Evolutionary conservation across 1,140 invertebrate species (phyloP).

Genomic region (Cydia amplana): DNA sequence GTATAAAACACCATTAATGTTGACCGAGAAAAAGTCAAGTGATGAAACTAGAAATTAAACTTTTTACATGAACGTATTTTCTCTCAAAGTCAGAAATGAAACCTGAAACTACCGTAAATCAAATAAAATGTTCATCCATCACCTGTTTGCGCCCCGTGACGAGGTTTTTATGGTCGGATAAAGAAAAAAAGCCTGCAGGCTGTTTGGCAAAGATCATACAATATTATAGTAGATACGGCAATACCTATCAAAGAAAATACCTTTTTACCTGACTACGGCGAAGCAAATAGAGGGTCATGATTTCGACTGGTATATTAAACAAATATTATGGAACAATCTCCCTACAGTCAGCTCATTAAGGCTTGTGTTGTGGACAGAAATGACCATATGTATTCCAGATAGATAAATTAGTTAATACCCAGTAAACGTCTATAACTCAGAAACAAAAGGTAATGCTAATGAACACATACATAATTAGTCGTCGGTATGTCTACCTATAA

Average conservation of each 20-base stretch:
- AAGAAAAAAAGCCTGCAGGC: background rate
- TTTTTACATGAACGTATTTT: background rate
- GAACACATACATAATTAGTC: too few species aligned
- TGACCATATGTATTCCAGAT: too few species aligned
- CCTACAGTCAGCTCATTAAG: too few species aligned
- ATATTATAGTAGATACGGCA: background rate
- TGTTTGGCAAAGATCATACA: background rate
- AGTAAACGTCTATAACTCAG: too few species aligned
- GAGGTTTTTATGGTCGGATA: background rate
- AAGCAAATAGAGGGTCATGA: background rate
- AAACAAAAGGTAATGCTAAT: too few species aligned
- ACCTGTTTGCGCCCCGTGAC: background rate
- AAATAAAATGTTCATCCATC: background rate
- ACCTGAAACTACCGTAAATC: background rate
- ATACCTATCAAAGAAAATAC: background rate
- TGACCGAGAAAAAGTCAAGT: background rate
- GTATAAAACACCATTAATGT: too few species aligned
- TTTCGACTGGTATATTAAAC: background rate
- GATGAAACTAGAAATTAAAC: background rate
- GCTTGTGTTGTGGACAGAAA: too few species aligned
- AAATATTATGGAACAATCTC: too few species aligned
- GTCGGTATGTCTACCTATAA: too few species aligned
- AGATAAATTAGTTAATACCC: too few species aligned
- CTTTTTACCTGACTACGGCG: background rate
- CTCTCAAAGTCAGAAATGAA: background rate